Conservation (phyloP, 2,888 invertebrate genomes). For the Baronia brevicornis region DNA sequence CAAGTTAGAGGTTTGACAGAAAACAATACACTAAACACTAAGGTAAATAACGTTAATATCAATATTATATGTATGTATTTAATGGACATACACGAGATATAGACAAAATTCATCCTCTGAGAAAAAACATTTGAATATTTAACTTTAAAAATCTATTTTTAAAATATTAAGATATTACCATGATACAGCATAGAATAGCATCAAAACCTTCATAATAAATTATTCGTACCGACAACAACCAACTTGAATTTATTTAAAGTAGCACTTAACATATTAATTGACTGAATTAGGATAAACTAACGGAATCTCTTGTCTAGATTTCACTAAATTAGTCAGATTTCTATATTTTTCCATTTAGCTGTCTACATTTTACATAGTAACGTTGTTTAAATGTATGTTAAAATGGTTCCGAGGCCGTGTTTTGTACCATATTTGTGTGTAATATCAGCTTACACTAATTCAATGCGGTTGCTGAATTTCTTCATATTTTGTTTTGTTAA, state of each 20-base stretch:
- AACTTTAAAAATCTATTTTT: too few species aligned
- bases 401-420: too few species aligned
- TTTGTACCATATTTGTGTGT: too few species aligned
- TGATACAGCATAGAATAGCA: not conserved
- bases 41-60: slow-evolving; percentile 57
- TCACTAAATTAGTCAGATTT: slow-evolving; percentile 6
- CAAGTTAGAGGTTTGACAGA: slow-evolving; percentile 92
- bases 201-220: not conserved
- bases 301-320: not conserved
- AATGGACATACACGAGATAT: slow-evolving; percentile 7
- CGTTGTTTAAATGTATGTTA: too few species aligned
- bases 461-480: too few species aligned
- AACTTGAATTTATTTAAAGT: slow-evolving; percentile 4
- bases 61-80: slow-evolving; percentile 13
- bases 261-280: slow-evolving; percentile 1
- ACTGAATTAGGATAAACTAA: slow-evolving; percentile 2
- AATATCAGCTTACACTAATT: too few species aligned
- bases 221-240: too few species aligned
- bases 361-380: slow-evolving; percentile 4
- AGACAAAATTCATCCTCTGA: too few species aligned
- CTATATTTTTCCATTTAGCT: slow-evolving; percentile 6
- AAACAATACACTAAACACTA: slow-evolving; percentile 81
- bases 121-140: too few species aligned
- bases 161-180: not conserved
- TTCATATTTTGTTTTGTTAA: too few species aligned